phyloP scores from a whole-genome alignment of 2,113 vertebrate species.

The Cavia aperea region DNA sequence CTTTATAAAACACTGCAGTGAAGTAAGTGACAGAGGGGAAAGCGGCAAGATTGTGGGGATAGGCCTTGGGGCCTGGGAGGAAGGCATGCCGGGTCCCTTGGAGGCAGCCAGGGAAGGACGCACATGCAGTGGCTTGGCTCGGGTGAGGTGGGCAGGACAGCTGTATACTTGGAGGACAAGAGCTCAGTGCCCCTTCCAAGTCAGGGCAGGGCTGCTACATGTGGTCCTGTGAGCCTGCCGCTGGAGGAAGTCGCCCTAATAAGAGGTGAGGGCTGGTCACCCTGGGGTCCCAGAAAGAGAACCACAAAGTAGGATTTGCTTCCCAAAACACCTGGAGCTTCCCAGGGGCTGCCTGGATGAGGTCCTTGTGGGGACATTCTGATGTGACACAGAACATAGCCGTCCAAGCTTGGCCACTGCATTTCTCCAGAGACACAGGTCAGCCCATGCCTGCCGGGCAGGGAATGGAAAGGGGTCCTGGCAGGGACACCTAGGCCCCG shows the following conservation, averaged over 20 bases:
- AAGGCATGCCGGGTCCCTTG: not conserved
- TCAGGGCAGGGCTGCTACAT: not conserved
- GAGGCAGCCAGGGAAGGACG: not conserved
- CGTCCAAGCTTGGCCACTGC: not conserved
- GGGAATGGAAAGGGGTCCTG: not conserved
- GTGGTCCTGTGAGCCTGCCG: not conserved
- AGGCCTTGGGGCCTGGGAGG: not conserved
- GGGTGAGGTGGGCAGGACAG: not conserved
- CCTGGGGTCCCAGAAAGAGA: not conserved
- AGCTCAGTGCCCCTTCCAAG: not conserved
- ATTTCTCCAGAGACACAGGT: not conserved
- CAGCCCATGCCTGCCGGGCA: not conserved
- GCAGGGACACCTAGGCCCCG: not conserved
- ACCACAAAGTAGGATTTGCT: not conserved
- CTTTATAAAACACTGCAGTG: not conserved
- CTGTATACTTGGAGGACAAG: not conserved
- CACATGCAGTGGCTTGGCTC: not conserved
- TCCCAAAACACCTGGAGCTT: not conserved
- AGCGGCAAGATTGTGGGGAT: not conserved
- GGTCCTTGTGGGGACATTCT: not conserved
- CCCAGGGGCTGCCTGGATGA: not conserved
- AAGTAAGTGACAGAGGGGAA: not conserved
- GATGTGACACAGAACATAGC: not conserved
- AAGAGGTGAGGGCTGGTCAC: not conserved
- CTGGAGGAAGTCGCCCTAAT: not conserved